These are phyloP conservation scores for Cyprinodon variegatus DNA, from an alignment of 2,113 vertebrate genomes.

Conservation along the genomic window DNA sequence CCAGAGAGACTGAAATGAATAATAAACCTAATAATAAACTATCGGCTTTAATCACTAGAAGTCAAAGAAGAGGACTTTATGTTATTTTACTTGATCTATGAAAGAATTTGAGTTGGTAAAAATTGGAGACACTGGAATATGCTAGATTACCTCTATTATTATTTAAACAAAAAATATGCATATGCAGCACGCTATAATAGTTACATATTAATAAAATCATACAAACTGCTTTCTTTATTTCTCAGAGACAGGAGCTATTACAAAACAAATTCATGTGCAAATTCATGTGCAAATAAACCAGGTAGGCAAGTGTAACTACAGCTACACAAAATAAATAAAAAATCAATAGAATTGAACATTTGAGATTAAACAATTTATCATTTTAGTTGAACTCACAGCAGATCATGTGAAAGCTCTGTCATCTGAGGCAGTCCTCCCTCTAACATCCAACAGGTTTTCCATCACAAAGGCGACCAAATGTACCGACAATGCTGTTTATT, in stretches of 20 bases:
- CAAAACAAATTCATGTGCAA: neutral
- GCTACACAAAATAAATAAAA: neutral
- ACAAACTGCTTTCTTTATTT: neutral
- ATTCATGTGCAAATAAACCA: neutral
- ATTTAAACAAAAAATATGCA: too few relatives aligned
- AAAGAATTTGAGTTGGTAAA: too few relatives aligned
- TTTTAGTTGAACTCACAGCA: slow-evolving; percentile 8
- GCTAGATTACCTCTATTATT: too few relatives aligned
- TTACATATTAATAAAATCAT: neutral
- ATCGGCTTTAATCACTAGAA: too few relatives aligned
- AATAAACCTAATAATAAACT: too few relatives aligned
- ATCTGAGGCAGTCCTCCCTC: neutral
- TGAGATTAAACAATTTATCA: neutral
- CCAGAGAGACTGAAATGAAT: too few relatives aligned
- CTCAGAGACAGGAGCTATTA: too few relatives aligned
- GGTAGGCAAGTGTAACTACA: neutral
- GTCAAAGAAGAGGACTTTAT: too few relatives aligned
- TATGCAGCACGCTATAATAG: too few relatives aligned
- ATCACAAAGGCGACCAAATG: neutral
- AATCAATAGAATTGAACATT: neutral
- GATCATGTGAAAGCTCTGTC: neutral
- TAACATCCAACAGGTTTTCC: neutral
- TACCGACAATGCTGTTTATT: neutral
- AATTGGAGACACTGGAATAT: too few relatives aligned
- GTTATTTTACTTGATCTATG: too few relatives aligned